A percentile compares a stretch with the other conserved stretches of the same genome.
These are phyloP conservation scores for Bos indicus DNA, from an alignment of 2,113 vertebrate species.

Conservation along the genomic window DNA sequence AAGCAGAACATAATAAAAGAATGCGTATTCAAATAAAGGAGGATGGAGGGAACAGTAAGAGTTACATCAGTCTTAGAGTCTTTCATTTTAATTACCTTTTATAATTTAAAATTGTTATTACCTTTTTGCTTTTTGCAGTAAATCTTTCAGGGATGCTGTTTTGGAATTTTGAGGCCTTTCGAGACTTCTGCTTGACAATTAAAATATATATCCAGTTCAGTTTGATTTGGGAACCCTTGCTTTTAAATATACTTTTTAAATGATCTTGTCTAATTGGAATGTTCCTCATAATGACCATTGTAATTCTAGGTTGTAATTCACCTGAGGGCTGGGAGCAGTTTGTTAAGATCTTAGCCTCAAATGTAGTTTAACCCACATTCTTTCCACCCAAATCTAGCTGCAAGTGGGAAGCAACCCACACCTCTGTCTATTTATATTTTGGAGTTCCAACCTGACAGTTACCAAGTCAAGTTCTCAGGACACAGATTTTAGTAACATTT, in stretches of 20 bases:
- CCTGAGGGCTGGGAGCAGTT: background rate
- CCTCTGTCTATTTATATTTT: background rate
- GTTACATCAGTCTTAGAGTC: background rate
- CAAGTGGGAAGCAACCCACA: background rate
- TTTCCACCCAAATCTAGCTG: background rate
- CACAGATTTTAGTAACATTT: background rate
- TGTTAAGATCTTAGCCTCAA: background rate
- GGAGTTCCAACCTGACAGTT: background rate
- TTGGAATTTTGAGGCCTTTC: background rate
- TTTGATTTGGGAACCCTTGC: background rate
- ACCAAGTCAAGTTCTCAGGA: background rate
- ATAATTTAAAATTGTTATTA: background rate
- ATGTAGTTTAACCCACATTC: background rate
- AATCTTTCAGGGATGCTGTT: background rate
- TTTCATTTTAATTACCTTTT: background rate
- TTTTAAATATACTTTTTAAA: background rate
- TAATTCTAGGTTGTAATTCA: background rate
- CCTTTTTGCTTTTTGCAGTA: background rate
- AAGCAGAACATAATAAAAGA: background rate
- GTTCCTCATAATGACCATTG: background rate
- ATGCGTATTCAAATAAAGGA: background rate
- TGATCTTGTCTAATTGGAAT: background rate
- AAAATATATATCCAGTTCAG: background rate
- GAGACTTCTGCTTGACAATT: background rate
- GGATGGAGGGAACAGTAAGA: background rate